Conservation (phyloP, 2,888 invertebrate genomes). For the Synanthedon vespiformis region DNA sequence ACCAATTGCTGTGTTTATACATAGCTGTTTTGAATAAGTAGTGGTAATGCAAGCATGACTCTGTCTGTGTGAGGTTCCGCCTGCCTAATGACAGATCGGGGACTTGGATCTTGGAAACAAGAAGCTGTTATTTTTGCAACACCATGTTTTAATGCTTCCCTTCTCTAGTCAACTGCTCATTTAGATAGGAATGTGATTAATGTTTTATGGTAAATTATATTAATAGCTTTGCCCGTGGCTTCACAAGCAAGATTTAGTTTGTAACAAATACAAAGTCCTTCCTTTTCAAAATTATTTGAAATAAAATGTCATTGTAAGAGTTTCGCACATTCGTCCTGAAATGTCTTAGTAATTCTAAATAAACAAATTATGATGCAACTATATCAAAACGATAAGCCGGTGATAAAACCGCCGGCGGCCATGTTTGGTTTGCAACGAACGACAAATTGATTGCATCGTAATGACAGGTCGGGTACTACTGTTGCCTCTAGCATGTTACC, state of each 20-base stretch:
- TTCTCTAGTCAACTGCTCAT: too few species aligned
- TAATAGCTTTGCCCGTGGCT: too few species aligned
- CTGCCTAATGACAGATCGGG: background rate
- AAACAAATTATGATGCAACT: background rate
- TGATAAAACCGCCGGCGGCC: constrained; percentile 24
- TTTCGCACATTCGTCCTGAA: background rate
- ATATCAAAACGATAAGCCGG: background rate
- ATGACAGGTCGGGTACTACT: constrained; percentile 36
- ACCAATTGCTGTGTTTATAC: background rate
- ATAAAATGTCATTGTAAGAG: too few species aligned
- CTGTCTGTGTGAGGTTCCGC: background rate
- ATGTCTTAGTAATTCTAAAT: background rate
- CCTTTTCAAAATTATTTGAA: too few species aligned
- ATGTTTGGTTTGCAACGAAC: constrained; percentile 34
- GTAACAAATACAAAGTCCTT: too few species aligned
- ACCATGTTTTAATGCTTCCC: too few species aligned
- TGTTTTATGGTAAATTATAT: too few species aligned
- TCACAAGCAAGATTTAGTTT: too few species aligned
- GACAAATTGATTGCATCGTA: constrained; percentile 52
- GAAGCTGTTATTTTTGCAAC: background rate
- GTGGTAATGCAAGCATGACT: background rate
- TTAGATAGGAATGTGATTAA: too few species aligned
- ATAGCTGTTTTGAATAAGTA: background rate
- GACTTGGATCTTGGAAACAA: background rate
- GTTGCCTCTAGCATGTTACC: too few species aligned